Evolutionary conservation across 2,113 vertebrate genomes (phyloP).

Genomic region (Xyrauchen texanus): DNA sequence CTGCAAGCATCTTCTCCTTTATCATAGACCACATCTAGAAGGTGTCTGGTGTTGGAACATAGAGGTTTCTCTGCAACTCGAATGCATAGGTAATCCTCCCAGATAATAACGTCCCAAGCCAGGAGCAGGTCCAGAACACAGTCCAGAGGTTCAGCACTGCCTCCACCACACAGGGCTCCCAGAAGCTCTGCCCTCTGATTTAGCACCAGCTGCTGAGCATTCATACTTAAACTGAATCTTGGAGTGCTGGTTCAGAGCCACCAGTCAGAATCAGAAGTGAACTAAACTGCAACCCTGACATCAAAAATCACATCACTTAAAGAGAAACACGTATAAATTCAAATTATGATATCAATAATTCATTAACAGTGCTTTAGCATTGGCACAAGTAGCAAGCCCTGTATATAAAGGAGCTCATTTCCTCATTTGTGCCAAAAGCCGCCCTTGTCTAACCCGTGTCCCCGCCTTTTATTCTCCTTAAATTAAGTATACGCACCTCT

Average conservation of each 20-base stretch:
- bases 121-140: constrained; percentile 79
- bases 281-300: too few relatives aligned
- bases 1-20: constrained; percentile 75
- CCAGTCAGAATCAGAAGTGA: constrained; percentile 3
- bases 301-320: too few relatives aligned
- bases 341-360: too few relatives aligned
- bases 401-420: too few relatives aligned
- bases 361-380: too few relatives aligned
- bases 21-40: constrained; percentile 75
- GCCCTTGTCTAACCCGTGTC: too few relatives aligned
- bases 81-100: constrained; percentile 81
- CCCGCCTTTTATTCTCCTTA: too few relatives aligned
- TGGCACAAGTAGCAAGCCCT: too few relatives aligned
- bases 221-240: constrained; percentile 63
- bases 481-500: too few relatives aligned
- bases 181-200: constrained; percentile 76
- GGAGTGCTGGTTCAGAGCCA: background rate
- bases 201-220: constrained; percentile 69
- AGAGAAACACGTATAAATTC: too few relatives aligned
- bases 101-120: constrained; percentile 71
- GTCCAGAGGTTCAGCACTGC: constrained; percentile 76
- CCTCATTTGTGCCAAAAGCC: too few relatives aligned
- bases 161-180: constrained; percentile 70
- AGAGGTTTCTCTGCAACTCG: constrained; percentile 66
- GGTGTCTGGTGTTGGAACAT: constrained; percentile 66